phyloP scores from a whole-genome alignment of 2,888 invertebrate genomes.

The Biston betularia region DNA sequence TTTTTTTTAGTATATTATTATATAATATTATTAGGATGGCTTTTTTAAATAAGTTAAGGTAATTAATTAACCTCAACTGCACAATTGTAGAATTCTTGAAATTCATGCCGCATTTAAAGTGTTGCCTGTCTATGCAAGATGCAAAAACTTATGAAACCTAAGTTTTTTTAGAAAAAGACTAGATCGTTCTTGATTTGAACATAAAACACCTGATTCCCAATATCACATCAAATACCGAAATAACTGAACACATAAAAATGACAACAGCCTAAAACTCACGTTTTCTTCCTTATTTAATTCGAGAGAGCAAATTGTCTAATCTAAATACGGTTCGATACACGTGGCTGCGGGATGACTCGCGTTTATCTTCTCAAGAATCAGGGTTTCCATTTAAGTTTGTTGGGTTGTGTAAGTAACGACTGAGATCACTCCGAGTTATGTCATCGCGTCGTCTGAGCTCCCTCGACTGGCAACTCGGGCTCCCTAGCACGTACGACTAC shows the following conservation, averaged over 20 bases:
- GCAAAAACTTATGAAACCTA: too few relatives aligned
- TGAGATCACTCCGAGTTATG: constrained; percentile 60
- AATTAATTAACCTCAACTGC: too few relatives aligned
- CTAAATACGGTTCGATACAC: constrained; percentile 50
- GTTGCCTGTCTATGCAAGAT: too few relatives aligned
- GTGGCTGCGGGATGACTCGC: constrained; percentile 47
- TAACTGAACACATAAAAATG: constrained; percentile 29
- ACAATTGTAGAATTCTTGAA: too few relatives aligned
- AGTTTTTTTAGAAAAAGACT: too few relatives aligned
- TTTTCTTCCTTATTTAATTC: constrained; percentile 40
- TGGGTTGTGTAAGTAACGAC: constrained; percentile 59
- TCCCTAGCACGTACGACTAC: constrained; percentile 23
- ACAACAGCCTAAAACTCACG: constrained; percentile 20
- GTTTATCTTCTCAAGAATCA: constrained; percentile 62
- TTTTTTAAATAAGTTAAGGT: too few relatives aligned
- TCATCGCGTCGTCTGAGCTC: constrained; percentile 48
- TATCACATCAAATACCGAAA: constrained; percentile 28
- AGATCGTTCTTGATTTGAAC: not conserved
- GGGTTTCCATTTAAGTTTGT: constrained; percentile 70
- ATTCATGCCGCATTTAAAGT: too few relatives aligned
- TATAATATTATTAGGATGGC: too few relatives aligned
- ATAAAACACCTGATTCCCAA: constrained; percentile 5
- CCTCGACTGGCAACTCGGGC: constrained; percentile 41
- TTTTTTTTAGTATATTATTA: too few relatives aligned
- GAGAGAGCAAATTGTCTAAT: constrained; percentile 44